Evolutionary conservation across 2,113 vertebrate genomes (phyloP).

Genomic region (Brachyistius frenatus): DNA sequence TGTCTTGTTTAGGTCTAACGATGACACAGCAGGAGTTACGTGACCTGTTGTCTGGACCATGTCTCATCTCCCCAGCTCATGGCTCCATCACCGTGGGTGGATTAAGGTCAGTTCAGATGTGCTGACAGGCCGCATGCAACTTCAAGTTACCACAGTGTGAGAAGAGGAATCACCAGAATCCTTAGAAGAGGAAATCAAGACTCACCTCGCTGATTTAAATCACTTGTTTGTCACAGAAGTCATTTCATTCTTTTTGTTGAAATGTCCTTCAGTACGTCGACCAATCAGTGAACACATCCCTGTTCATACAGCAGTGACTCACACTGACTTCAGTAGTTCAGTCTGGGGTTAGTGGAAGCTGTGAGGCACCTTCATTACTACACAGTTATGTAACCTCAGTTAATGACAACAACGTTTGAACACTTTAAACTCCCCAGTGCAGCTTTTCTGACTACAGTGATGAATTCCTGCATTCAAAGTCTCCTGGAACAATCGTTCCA

Average conservation of each 20-base stretch:
- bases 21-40: conserved; percentile 1
- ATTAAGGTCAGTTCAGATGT: conserved; percentile 10
- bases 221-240: too few relatives aligned
- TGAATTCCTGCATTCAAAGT: background rate
- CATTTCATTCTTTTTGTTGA: too few relatives aligned
- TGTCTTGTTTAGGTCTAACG: background rate
- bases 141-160: background rate
- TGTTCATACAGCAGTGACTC: too few relatives aligned
- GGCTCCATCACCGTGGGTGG: background rate
- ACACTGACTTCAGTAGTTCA: too few relatives aligned
- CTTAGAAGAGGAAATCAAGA: too few relatives aligned
- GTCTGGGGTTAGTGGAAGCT: too few relatives aligned
- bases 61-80: background rate
- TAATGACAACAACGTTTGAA: background rate
- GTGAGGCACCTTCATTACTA: too few relatives aligned
- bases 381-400: too few relatives aligned
- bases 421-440: background rate
- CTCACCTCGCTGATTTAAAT: too few relatives aligned
- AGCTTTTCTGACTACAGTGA: conserved; percentile 6
- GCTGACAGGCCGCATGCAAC: background rate
- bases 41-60: conserved; percentile 12
- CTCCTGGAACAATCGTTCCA: background rate
- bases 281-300: too few relatives aligned
- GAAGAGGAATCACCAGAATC: background rate
- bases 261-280: too few relatives aligned